Evolutionary conservation across 2,888 invertebrate species (phyloP).

Genomic region (Tolmerus cingulatus): DNA sequence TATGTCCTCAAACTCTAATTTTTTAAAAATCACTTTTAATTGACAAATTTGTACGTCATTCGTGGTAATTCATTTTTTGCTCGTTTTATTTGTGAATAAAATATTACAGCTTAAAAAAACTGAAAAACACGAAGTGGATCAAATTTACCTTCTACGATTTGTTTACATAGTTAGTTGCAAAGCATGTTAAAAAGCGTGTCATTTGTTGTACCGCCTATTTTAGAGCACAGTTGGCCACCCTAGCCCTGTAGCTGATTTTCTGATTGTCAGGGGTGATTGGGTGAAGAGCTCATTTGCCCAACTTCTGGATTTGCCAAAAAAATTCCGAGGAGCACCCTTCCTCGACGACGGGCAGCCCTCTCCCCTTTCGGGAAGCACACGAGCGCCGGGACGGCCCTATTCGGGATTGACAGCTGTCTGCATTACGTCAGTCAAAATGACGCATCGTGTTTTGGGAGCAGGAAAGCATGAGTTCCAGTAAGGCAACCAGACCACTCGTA

Average conservation of each 20-base stretch:
- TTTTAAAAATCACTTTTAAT: too few species aligned
- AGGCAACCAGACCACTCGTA: conserved; percentile 24
- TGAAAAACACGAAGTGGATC: too few species aligned
- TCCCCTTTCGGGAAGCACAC: background rate
- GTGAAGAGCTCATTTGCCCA: background rate
- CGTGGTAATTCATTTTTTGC: too few species aligned
- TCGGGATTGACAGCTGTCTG: conserved; percentile 63
- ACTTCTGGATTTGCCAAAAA: background rate
- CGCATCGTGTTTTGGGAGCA: conserved; percentile 64
- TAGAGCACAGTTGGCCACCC: background rate
- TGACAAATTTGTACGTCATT: too few species aligned
- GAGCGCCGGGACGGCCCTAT: background rate
- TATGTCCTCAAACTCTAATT: too few species aligned
- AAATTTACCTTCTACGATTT: too few species aligned
- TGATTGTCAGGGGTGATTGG: background rate
- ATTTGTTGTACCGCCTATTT: background rate
- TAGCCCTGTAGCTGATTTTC: background rate
- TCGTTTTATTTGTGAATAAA: too few species aligned
- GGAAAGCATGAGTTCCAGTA: conserved; percentile 60
- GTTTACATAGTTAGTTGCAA: too few species aligned
- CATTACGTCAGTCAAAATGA: conserved; percentile 65
- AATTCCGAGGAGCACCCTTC: background rate
- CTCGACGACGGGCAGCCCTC: background rate
- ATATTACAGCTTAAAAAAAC: too few species aligned
- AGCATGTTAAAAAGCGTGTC: too few species aligned